Evolutionary conservation across 2,113 vertebrate species (phyloP).

Genomic region (Ancistrus triradiatus): DNA sequence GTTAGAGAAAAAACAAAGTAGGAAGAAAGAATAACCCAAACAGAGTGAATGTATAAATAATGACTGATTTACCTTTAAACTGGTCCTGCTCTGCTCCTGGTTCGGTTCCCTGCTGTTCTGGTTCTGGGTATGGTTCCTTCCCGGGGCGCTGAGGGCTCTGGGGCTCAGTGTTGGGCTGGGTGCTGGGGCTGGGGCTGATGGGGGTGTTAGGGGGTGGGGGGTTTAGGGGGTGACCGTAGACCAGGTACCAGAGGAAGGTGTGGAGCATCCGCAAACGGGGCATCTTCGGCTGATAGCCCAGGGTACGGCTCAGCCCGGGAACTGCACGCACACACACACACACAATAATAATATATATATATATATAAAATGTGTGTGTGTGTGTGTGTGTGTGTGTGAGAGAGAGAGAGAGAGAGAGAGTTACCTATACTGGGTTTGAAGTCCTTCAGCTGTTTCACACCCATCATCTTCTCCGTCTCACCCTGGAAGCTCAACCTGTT

Average conservation of each 20-base stretch:
- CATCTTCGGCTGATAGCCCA: conserved; percentile 96
- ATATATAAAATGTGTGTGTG: too few species aligned
- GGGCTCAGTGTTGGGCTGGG: neutral
- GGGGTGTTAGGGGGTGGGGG: neutral
- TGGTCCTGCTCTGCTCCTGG: too few species aligned
- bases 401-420: too few species aligned
- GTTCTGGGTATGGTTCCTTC: neutral
- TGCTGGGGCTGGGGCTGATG: neutral
- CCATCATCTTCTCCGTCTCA: conserved; percentile 66
- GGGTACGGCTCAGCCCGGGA: conserved; percentile 80
- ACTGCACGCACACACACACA: conserved; percentile 62
- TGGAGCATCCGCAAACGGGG: conserved; percentile 81
- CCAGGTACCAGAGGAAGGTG: conserved; percentile 86
- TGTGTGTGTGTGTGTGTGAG: neutral
- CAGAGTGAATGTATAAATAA: too few species aligned
- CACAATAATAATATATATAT: too few species aligned
- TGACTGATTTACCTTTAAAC: neutral
- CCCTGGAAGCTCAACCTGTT: conserved; percentile 28
- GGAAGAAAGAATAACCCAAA: too few species aligned
- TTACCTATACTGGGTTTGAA: conserved; percentile 80
- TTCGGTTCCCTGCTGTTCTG: neutral
- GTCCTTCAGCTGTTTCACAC: conserved; percentile 56
- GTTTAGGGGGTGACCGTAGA: conserved; percentile 79
- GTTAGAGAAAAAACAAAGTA: too few species aligned
- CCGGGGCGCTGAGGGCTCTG: neutral